Percentiles rank a stretch among this genome's conserved stretches.
Conservation (phyloP, 2,797 vertebrate genomes). For the Rhinophrynus dorsalis region DNA sequence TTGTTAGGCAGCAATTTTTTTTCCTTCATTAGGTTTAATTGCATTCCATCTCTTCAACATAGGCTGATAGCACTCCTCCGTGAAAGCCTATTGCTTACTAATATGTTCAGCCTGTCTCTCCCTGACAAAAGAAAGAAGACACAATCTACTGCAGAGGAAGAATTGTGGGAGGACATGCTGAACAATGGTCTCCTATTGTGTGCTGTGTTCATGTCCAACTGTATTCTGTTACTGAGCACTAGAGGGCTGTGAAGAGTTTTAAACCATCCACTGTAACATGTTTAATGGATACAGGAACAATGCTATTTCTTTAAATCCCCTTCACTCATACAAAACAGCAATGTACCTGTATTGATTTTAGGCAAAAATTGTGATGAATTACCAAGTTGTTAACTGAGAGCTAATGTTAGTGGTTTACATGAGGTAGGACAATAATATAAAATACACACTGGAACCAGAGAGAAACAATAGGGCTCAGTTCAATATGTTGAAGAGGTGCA, state of each 20-base stretch:
- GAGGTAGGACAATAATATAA: no score
- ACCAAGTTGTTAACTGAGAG: no score
- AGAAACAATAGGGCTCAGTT: no score
- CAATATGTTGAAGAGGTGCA: no score
- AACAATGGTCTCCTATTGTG: neutral
- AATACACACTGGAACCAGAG: no score
- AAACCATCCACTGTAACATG: neutral
- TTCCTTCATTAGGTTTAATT: neutral
- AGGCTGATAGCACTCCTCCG: neutral
- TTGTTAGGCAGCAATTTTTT: neutral
- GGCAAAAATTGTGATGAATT: no score
- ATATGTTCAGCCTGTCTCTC: neutral
- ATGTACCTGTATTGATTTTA: no score
- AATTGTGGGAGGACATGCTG: neutral
- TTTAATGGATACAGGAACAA: neutral
- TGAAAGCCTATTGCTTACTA: neutral
- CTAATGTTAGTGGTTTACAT: no score
- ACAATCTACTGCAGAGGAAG: neutral
- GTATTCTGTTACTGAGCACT: slow-evolving; percentile 5
- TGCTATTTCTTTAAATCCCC: neutral
- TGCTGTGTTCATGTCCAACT: neutral
- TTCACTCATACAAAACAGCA: no score
- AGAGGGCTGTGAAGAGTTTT: slow-evolving; percentile 12
- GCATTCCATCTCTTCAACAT: neutral
- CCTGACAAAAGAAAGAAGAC: neutral